Percentiles rank a stretch among this genome's conserved stretches.
Conservation (phyloP, 1,140 invertebrate genomes). For the Halictus rubicundus region DNA sequence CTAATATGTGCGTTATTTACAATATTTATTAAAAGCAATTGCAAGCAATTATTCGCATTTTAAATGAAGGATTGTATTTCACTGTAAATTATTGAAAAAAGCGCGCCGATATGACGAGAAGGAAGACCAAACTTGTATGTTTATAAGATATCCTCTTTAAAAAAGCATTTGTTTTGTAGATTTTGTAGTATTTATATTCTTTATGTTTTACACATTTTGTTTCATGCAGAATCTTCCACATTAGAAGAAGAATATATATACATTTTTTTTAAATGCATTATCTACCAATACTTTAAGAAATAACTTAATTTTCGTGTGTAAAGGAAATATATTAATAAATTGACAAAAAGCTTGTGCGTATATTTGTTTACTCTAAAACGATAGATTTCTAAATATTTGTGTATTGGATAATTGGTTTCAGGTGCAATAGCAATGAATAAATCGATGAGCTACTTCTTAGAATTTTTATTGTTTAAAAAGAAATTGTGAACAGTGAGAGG, state of each 20-base stretch:
- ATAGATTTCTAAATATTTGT: constrained; percentile 8
- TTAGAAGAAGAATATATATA: constrained; percentile 11
- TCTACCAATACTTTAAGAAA: constrained; percentile 15
- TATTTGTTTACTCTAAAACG: neutral
- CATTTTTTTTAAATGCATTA: constrained; percentile 24
- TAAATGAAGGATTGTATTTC: constrained; percentile 63
- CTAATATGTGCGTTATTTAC: constrained; percentile 70
- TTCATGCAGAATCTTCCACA: constrained; percentile 15
- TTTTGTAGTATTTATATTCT: constrained; percentile 63
- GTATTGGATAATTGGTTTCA: neutral
- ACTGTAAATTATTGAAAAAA: constrained; percentile 64
- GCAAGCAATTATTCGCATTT: constrained; percentile 60
- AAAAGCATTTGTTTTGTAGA: constrained; percentile 52
- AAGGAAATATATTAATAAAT: constrained; percentile 60
- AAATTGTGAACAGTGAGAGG: constrained; percentile 32
- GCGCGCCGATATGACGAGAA: constrained; percentile 18
- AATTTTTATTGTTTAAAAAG: constrained; percentile 43
- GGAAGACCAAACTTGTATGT: constrained; percentile 54
- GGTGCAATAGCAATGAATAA: neutral
- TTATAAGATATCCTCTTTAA: constrained; percentile 45
- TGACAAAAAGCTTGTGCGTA: constrained; percentile 33
- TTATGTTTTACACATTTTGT: constrained; percentile 42
- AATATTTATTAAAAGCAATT: constrained; percentile 73
- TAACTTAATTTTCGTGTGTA: constrained; percentile 54
- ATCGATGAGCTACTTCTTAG: neutral